Evolutionary conservation across 2,888 invertebrate species (phyloP).

Genomic region (Uloborus plumipes): DNA sequence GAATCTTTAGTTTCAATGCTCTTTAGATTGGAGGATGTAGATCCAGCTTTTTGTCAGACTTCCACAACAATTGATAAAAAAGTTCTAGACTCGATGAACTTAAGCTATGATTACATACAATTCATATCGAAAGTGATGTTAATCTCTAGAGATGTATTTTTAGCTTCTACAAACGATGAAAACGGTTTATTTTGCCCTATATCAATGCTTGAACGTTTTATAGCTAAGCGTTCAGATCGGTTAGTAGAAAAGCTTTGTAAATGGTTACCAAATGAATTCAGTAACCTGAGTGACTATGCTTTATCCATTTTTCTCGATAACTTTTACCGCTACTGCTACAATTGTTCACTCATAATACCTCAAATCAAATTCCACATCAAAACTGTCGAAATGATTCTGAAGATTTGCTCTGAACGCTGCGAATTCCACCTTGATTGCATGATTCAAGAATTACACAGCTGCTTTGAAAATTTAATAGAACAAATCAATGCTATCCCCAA

Average conservation of each 20-base stretch:
- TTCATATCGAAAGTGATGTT: background rate
- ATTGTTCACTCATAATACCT: background rate
- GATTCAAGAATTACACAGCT: background rate
- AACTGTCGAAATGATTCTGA: slow-evolving; percentile 10
- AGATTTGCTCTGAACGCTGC: slow-evolving; percentile 22
- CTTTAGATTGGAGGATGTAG: background rate
- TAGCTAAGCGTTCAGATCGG: background rate
- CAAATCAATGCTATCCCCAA: background rate
- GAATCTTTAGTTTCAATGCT: background rate
- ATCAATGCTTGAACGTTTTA: slow-evolving; percentile 10
- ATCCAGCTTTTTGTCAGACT: no score
- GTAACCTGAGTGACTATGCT: slow-evolving; percentile 14
- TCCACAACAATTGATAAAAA: background rate
- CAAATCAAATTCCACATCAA: background rate
- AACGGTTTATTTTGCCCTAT: background rate
- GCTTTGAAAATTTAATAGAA: background rate
- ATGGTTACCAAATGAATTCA: slow-evolving; percentile 8
- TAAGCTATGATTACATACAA: slow-evolving; percentile 9
- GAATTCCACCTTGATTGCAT: slow-evolving; percentile 20
- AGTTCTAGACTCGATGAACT: background rate
- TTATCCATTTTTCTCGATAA: slow-evolving; percentile 18
- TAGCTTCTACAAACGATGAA: background rate
- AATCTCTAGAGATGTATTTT: slow-evolving; percentile 7
- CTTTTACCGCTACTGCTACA: slow-evolving; percentile 20
- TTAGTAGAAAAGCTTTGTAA: background rate